These are phyloP conservation scores for Perca schrenkii DNA, from an alignment of 2,113 vertebrate genomes.

Conservation along the genomic window DNA sequence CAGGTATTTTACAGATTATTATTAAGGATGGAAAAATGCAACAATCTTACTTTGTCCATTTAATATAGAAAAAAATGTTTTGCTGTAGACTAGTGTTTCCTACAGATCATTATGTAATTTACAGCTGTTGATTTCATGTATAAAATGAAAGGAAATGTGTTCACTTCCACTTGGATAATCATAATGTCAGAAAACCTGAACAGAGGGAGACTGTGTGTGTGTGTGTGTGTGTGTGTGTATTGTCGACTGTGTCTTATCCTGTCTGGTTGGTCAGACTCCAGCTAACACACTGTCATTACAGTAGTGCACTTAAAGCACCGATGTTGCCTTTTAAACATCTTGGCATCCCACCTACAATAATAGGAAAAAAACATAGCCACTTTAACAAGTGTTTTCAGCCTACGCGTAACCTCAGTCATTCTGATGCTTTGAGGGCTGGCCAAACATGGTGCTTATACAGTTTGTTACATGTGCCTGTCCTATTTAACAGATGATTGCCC, in stretches of 20 bases:
- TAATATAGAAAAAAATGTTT: not conserved
- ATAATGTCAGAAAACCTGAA: not conserved
- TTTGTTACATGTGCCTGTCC: slow-evolving; percentile 15
- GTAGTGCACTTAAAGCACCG: slow-evolving; percentile 18
- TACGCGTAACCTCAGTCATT: not conserved
- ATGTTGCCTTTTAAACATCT: slow-evolving; percentile 17
- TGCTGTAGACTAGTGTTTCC: not conserved
- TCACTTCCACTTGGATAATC: not conserved
- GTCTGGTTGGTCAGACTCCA: slow-evolving; percentile 10
- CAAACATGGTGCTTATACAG: slow-evolving; percentile 5
- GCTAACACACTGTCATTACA: slow-evolving; percentile 16
- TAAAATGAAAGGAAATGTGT: not conserved
- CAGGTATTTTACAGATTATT: not conserved
- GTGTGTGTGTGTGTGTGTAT: not conserved
- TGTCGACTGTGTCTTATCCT: not conserved
- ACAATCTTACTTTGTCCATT: not conserved
- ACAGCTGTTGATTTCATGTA: not conserved
- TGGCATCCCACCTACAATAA: not conserved
- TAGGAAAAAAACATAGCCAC: not conserved
- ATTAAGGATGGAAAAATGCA: not conserved
- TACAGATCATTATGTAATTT: not conserved
- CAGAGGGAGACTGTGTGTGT: not conserved
- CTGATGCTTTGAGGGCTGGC: slow-evolving; percentile 6
- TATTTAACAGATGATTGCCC: slow-evolving; percentile 7
- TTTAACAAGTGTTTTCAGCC: not conserved